A percentile compares a stretch with the other conserved stretches of the same genome.
Evolutionary conservation across 2,113 vertebrate species (phyloP).

Genomic region (Danio rerio): GRCz12tu NC_133190.1:35082501-35083000

Average conservation of each 20-base stretch:
- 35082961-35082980: not conserved
- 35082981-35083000: not conserved
- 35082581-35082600: too few species aligned
- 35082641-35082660: too few species aligned
- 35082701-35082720: not conserved
- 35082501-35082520: too few species aligned
- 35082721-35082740: constrained; percentile 88
- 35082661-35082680: too few species aligned
- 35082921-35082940: constrained; percentile 94
- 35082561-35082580: too few species aligned
- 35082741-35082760: constrained; percentile 88
- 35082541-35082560: too few species aligned
- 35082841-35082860: constrained; percentile 92
- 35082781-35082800: constrained; percentile 89
- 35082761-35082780: constrained; percentile 87
- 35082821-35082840: constrained; percentile 90
- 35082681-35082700: too few species aligned
- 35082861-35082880: constrained; percentile 84
- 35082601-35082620: too few species aligned
- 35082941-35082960: constrained; percentile 32
- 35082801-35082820: constrained; percentile 88
- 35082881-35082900: constrained; percentile 89
- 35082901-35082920: constrained; percentile 90
- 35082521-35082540: too few species aligned
- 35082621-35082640: too few species aligned